Conservation (phyloP, 2,113 vertebrate genomes). For the Lycocorax pyrrhopterus region DNA sequence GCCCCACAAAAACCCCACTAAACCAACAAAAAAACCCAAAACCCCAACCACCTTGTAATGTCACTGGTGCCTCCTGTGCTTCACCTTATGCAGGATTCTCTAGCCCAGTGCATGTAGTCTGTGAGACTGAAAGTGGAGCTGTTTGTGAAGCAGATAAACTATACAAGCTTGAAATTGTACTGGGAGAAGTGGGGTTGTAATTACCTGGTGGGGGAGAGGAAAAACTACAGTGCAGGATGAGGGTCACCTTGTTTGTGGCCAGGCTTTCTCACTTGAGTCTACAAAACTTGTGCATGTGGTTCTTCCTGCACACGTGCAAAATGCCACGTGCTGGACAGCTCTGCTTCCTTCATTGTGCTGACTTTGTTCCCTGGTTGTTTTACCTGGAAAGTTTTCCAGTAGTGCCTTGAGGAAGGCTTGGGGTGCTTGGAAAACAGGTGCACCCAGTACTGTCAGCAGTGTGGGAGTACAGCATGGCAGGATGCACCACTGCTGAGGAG, state of each 20-base stretch:
- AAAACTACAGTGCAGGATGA: not conserved
- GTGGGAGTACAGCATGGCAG: fast-evolving
- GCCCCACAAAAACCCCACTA: not conserved
- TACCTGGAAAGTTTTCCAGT: not conserved
- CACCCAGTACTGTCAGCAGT: not conserved
- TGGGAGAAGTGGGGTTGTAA: not conserved
- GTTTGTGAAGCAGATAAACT: not conserved
- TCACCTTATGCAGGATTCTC: not conserved
- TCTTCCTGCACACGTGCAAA: not conserved
- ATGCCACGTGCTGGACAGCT: not conserved
- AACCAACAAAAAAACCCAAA: not conserved
- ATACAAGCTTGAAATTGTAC: not conserved
- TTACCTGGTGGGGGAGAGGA: not conserved
- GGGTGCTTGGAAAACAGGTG: not conserved
- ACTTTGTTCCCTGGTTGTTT: not conserved
- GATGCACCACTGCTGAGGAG: not conserved
- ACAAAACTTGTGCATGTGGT: fast-evolving
- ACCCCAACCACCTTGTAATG: not conserved
- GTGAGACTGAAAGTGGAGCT: not conserved
- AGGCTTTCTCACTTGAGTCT: not conserved
- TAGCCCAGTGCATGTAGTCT: not conserved
- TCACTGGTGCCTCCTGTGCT: not conserved
- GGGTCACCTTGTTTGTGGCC: not conserved
- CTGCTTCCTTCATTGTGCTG: not conserved
- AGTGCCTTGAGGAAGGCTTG: not conserved